A percentile compares a stretch with the other conserved stretches of the same genome.
phyloP scores from a whole-genome alignment of 2,888 invertebrate species.

The Noctua fimbriata region DNA sequence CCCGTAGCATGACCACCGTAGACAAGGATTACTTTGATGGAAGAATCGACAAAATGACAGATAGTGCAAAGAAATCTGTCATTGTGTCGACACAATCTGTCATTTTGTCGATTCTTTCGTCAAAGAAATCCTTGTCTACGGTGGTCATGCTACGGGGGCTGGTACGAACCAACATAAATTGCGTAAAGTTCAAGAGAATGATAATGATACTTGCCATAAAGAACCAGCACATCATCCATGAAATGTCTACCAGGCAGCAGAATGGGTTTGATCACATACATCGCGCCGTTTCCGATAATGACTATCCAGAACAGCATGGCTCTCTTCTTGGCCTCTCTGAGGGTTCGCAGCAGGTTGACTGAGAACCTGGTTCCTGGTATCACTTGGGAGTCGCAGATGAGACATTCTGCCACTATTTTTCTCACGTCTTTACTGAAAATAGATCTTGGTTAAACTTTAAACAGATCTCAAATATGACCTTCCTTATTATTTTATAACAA shows the following conservation, averaged over 20 bases:
- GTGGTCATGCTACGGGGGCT: too few relatives aligned
- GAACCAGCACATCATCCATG: conserved; percentile 28
- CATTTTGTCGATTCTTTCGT: too few relatives aligned
- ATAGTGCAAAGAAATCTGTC: too few relatives aligned
- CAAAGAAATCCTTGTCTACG: too few relatives aligned
- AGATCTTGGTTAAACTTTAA: background rate
- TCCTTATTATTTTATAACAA: too few relatives aligned
- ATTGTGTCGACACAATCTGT: too few relatives aligned
- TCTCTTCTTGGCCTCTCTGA: conserved; percentile 45
- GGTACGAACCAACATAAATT: background rate
- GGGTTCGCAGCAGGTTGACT: conserved; percentile 44
- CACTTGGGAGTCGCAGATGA: conserved; percentile 56
- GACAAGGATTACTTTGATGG: too few relatives aligned
- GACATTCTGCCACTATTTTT: conserved; percentile 53
- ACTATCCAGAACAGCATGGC: conserved; percentile 50
- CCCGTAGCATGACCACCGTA: too few relatives aligned
- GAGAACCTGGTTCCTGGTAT: conserved; percentile 57
- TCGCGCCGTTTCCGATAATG: conserved; percentile 33
- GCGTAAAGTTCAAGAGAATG: background rate
- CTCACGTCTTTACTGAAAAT: conserved; percentile 56
- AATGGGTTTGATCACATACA: conserved; percentile 39
- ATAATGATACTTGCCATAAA: conserved; percentile 38
- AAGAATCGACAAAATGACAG: too few relatives aligned
- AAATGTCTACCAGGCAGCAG: conserved; percentile 40
- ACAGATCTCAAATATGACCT: background rate